Conservation (phyloP, 2,888 invertebrate genomes). For the Plebejus anna region DNA sequence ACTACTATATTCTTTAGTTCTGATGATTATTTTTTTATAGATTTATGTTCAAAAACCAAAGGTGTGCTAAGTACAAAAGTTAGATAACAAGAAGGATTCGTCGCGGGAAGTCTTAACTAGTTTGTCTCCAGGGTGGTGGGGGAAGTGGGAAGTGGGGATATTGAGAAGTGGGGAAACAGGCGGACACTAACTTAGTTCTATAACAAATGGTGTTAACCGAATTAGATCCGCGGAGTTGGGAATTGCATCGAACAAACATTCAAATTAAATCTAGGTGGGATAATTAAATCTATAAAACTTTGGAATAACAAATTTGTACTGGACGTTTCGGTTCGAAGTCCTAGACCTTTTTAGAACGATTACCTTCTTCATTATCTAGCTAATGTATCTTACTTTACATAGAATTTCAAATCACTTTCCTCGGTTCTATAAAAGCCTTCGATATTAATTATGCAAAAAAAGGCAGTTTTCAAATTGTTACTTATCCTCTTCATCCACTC, state of each 20-base stretch:
- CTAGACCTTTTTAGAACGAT: too few species aligned
- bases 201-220: conserved; percentile 14
- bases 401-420: too few species aligned
- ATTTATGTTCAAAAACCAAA: background rate
- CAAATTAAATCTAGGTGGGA: background rate
- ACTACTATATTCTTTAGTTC: too few species aligned
- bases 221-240: conserved; percentile 4
- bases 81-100: background rate
- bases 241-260: conserved; percentile 13
- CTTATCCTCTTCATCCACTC: too few species aligned
- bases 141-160: background rate
- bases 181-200: conserved; percentile 15
- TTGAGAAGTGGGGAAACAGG: background rate
- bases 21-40: too few species aligned
- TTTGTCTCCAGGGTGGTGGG: background rate
- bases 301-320: background rate
- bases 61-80: conserved; percentile 1
- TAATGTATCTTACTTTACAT: too few species aligned
- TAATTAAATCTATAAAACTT: background rate
- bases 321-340: too few species aligned
- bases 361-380: too few species aligned
- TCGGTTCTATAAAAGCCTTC: too few species aligned
- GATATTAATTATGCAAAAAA: too few species aligned
- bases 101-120: background rate
- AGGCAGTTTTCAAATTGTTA: too few species aligned